Evolutionary conservation across 2,113 vertebrate genomes (phyloP), one percentile per base, ranked within the genome.

Genomic region (Rhinolophus ferrumequinum): DNA sequence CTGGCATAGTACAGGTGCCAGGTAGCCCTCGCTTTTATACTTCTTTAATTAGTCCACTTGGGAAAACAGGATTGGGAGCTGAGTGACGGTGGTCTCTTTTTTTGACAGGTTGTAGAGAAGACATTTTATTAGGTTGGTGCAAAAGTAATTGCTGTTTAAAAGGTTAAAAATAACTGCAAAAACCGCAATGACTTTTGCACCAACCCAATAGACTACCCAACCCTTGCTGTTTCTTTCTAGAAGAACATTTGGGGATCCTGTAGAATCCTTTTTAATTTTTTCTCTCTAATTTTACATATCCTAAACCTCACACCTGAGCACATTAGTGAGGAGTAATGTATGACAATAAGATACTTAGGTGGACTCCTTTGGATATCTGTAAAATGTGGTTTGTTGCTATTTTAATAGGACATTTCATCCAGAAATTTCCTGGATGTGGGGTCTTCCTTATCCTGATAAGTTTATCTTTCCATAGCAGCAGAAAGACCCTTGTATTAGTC

Each of bases 351-450:
- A 76, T 90, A 89, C 92, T 90, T 93, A 80, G 35, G 21, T 77
- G 33, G 44, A 58, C 70, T 76, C 22, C 70, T 86, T 58, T 72
- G 73, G 28, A 80, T 3, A 82, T 88, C 66, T 96, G 18, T 50
- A 92, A 93, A 72, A 88, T 15, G 14, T 70, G 50, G 67, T 90
- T 94, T 92, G 87, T 86, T 93, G 75, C 60, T 90, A 52, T 83
- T 94, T 95, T 70, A 81, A 79, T 73, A 92, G 54, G 54, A 62
- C 30, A 54, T 90, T 96, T 89, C 30, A 90, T 90, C 67, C 35
- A 92, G 88, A 72, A 95, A 92, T 89, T 86, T 95, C 62, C 41
- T 82, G 52, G 52, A 13, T 66, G 15, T 82, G 33, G 18, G 33
- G 18, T 92, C 77, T 64, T 88, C 85, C 77, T 86, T 87, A 18